Base-by-base conservation (phyloP, 2,797 vertebrate species). In the Eurystomus glaucurus region DNA sequence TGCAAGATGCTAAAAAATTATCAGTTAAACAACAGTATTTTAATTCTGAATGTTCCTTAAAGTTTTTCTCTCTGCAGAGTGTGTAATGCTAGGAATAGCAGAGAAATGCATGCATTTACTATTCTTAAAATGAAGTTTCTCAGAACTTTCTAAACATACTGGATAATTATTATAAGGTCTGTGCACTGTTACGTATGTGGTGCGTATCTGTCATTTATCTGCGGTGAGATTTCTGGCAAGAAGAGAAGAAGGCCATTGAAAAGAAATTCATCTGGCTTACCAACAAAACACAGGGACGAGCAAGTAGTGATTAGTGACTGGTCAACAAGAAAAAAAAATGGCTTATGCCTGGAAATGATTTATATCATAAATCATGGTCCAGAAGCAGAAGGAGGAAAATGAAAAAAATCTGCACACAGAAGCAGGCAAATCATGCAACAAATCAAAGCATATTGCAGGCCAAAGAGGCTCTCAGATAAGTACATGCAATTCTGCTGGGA, bases 221-320 rank as follows among this genome's bases (percentile, higher is more conserved):
- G 75, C 1, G 85, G 88, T 84, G 65, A 95, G 65, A 84, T 52
- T 96, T 94, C 82, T 84, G 85, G 90, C 65, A 81, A 58, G 57
- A 90, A 88, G 55, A 95, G 89, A 94, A 92, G 64, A 50, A 71
- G 23, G 20, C 16, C n/a, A 90, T 94, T 90, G 94, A 86, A 92
- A 96, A 86, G 80, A 93, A 93, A 95, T 95, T 96, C 11, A 50
- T 95, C 82, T 84, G 71, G 71, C 45, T 94, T 93, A 91, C 85
- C 41, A 86, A 80, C 9, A 84, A 93, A 95, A 90, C 41, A 68
- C 54, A 91, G 69, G 31, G 79, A 97, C 88, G 80, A 93, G 61
- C 61, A 96, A 96, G 87, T 35, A 85, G 76, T 69, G 69, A 91
- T 91, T 88, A 94, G 65, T 65, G 55, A 91, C 60, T 80, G 78